Conservation (phyloP, 23 tunicate species). For the Diplosoma virens region DNA sequence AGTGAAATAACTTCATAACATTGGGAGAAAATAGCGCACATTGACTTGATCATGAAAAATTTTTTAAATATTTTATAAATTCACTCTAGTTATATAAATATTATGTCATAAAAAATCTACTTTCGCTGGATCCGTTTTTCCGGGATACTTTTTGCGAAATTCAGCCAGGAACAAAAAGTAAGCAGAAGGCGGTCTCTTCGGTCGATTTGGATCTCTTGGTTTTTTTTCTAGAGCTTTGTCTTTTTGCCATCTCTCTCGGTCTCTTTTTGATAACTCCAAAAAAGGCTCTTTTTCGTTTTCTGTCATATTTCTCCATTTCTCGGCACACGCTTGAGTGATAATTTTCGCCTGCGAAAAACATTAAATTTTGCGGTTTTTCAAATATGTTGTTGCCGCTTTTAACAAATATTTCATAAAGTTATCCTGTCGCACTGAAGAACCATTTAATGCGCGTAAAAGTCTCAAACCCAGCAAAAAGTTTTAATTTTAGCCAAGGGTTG, state of each 20-base stretch:
- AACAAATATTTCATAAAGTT: too few relatives aligned
- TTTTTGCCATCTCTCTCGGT: constrained; percentile 89
- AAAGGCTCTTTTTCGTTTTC: constrained; percentile 97
- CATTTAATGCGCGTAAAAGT: too few relatives aligned
- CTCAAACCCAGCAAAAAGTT: too few relatives aligned
- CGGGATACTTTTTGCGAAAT: constrained; percentile 72
- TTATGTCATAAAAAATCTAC: too few relatives aligned
- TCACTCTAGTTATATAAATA: not conserved
- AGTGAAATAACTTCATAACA: too few relatives aligned
- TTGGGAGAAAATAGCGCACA: too few relatives aligned
- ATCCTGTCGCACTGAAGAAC: too few relatives aligned
- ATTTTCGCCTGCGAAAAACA: constrained; percentile 84
- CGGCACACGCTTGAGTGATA: constrained; percentile 98
- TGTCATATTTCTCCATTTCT: constrained; percentile 94
- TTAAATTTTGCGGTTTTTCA: too few relatives aligned
- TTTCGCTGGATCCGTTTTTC: constrained; percentile 94
- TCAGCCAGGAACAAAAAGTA: constrained; percentile 91
- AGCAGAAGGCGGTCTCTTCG: constrained; percentile 96
- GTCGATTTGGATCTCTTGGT: constrained; percentile 95
- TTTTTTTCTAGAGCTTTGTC: constrained; percentile 97
- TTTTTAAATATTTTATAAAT: not conserved
- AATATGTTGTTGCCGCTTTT: too few relatives aligned
- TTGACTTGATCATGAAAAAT: not conserved
- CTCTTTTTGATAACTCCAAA: constrained; percentile 82
- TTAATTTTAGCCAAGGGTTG: too few relatives aligned